Evolutionary conservation across 2,888 invertebrate species (phyloP), one percentile per base, ranked within the genome.

Genomic region (Patella depressa): DNA sequence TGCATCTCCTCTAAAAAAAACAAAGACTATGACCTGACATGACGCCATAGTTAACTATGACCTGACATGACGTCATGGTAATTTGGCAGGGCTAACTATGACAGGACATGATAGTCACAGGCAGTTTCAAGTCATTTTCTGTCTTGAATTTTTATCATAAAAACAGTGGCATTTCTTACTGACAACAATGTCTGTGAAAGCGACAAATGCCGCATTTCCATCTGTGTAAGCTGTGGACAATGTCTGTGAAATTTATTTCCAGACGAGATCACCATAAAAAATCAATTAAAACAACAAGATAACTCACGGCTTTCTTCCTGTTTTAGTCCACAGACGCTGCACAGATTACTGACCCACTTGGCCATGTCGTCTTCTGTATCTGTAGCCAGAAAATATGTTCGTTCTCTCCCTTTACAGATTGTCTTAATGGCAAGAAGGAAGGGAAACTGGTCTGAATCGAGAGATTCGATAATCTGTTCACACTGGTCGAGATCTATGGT

Each of bases 331-430:
- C 98, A 98, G 70, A 97, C 97, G 91, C 95, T 95, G 91, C 98
- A 98, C 84, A 98, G 96, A 80, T 96, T 96, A 89, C 96, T 95
- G 14, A 98, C 98, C 98, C 98, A 98, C 91, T 95, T 95, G 86
- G 95, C 95, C 98, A 98, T 98, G 88, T 98, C 97, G 72, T 94
- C 94, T 90, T 97, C 97, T 55, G 95, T 95, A 86, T 97, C 97
- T 0, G 98, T 97, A 79, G 97, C 97, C 84, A 98, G 93, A 91
- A 97, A 98, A 91, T 98, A 98, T 55, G 95, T 96, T 85, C 98
- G 94, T 83, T 95, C 95, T 96, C 75, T 85, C 65, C 85, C 83
- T 78, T 85, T 88, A 80, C 87, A 88, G 69, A 86, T 86, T 7
- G 91, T 90, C 78, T 88, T 88, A 29, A 91, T 87, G 12, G 91